Base-by-base conservation (phyloP, 2,888 invertebrate genomes). In the Stenichneumon culpator region DNA sequence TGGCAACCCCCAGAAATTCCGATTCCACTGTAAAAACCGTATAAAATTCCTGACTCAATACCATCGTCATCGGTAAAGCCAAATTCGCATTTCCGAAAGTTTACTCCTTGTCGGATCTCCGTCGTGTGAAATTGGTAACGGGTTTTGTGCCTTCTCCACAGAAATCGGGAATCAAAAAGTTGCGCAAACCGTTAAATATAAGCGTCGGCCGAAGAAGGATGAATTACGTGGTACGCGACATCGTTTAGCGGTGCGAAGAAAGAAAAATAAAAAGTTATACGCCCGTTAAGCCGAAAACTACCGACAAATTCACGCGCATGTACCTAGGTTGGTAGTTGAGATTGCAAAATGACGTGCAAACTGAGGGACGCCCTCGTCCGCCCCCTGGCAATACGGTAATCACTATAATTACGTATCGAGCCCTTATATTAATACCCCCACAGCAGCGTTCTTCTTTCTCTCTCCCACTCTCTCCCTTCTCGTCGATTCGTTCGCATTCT, bases 351-450 rank as follows among this genome's bases (percentile, higher is more conserved):
- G 93, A 94, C 93, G 93, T 94, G 93, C 93, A 93, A 94, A 93
- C 93, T 93, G 92, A 92, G 92, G 91, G 93, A 93, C 93, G 93
- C 93, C 93, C 92, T 93, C 93, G 92, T 93, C 92, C 93, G 93
- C 93, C 93, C 93, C 91, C 89, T 92, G 94, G 93, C 93, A 93
- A 93, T 94, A 92, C 93, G 92, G 92, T 93, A 94, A 94, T 94
- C 93, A 94, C 94, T 93, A 94, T 93, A 94, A 94, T 93, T 94
- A 93, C 92, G 93, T 91, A 93, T 93, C 93, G 93, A 93, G 94
- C 93, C 94, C 93, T 93, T 93, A 92, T 93, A 93, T 94, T 94
- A 93, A 93, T 94, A 93, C 93, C 93, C 93, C 92, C 92, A 72
- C 90, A 91, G 93, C 92, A 90, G 92, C 89, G 88, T 92, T 90